phyloP scores from a whole-genome alignment of 2,888 invertebrate species.

The Diplazon laetatorius region DNA sequence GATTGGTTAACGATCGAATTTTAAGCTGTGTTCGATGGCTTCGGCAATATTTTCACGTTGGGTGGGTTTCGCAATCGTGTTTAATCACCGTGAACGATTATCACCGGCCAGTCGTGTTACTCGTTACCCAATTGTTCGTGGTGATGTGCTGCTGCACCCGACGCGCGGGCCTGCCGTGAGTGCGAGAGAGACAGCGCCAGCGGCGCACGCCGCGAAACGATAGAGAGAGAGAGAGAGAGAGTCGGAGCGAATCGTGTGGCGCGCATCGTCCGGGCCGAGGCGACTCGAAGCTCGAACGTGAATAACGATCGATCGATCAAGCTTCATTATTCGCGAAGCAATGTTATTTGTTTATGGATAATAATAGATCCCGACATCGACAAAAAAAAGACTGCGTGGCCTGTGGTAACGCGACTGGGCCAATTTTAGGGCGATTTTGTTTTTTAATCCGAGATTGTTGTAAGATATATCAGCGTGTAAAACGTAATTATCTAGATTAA shows the following conservation, averaged over 20 bases:
- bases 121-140: no score
- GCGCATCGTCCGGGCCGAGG: constrained; percentile 13
- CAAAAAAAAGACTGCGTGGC: background rate
- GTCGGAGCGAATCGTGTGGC: constrained; percentile 25
- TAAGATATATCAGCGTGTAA: constrained; percentile 59
- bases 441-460: constrained; percentile 53
- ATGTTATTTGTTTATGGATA: constrained; percentile 11
- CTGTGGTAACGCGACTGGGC: constrained; percentile 20
- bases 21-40: no score
- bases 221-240: no score
- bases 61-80: no score
- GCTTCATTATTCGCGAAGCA: constrained; percentile 3
- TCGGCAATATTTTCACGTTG: no score
- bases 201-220: background rate
- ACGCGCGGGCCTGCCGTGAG: no score
- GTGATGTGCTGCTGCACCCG: no score
- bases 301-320: constrained; percentile 13
- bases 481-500: constrained; percentile 42
- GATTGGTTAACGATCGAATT: no score
- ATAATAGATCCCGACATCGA: background rate
- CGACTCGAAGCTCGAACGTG: constrained; percentile 15
- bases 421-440: constrained; percentile 14
- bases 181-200: no score
- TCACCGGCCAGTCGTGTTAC: no score
- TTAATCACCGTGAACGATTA: no score